Percentiles rank a stretch among this genome's conserved stretches.
phyloP scores from a whole-genome alignment of 2,113 vertebrate genomes.

The Trinectes maculatus region DNA sequence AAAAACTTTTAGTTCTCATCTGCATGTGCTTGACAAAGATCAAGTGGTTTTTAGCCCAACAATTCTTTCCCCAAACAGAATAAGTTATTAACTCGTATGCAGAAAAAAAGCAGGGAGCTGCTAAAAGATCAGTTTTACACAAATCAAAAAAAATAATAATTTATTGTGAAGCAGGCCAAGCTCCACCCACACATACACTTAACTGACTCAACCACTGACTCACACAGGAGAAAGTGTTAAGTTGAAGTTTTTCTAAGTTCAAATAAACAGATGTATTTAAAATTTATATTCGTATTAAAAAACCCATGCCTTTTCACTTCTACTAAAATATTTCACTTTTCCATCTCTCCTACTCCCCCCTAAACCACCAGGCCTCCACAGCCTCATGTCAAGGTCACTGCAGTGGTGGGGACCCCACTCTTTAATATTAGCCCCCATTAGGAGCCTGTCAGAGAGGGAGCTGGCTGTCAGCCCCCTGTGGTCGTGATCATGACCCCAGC shows the following conservation, averaged over 20 bases:
- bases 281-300: no score
- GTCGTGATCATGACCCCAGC: constrained; percentile 61
- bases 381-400: constrained; percentile 60
- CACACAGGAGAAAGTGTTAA: not conserved
- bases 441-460: constrained; percentile 57
- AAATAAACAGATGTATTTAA: constrained; percentile 5
- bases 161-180: not conserved
- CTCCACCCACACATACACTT: not conserved
- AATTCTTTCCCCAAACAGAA: constrained; percentile 11
- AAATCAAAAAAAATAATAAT: no score
- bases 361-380: constrained; percentile 45
- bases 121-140: no score
- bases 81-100: not conserved
- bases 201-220: not conserved
- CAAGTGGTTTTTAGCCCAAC: constrained; percentile 7
- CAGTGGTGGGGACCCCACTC: constrained; percentile 41
- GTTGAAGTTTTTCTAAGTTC: constrained; percentile 1
- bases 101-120: not conserved
- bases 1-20: not conserved
- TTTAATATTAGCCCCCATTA: constrained; percentile 68
- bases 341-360: constrained; percentile 4
- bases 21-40: not conserved
- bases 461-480: constrained; percentile 54
- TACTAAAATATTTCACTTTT: constrained; percentile 31
- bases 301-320: constrained; percentile 25